These are phyloP conservation scores for Rhagologus leucostigma DNA, from an alignment of 2,113 vertebrate species.

Conservation along the genomic window DNA sequence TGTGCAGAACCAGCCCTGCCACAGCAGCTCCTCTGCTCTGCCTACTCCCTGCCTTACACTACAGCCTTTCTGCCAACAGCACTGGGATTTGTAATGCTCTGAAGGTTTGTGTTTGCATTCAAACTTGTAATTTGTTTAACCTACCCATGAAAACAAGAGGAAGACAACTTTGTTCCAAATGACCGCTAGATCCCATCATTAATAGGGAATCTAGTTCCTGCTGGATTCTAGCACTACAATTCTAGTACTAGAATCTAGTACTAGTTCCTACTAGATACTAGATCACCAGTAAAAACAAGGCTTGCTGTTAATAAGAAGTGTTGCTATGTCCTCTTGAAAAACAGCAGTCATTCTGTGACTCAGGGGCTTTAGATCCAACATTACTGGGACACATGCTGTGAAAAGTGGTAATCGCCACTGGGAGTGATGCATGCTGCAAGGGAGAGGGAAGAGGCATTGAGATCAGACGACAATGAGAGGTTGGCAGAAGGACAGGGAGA, in stretches of 20 bases:
- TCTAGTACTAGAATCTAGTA: too few species aligned
- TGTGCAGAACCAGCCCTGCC: background rate
- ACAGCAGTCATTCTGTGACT: background rate
- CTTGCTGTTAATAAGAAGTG: background rate
- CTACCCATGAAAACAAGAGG: background rate
- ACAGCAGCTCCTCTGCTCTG: background rate
- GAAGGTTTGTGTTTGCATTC: background rate
- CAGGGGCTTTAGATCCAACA: background rate
- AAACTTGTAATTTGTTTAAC: background rate
- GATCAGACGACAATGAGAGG: fast-evolving
- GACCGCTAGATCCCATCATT: background rate
- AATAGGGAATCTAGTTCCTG: background rate
- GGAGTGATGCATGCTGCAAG: background rate
- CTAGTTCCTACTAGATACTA: background rate
- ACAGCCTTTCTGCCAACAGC: background rate
- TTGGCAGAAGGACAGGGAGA: background rate
- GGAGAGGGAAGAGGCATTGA: background rate
- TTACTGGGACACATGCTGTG: background rate
- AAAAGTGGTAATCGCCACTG: background rate
- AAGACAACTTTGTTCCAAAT: background rate
- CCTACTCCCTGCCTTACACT: background rate
- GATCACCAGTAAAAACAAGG: background rate
- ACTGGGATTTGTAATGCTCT: background rate
- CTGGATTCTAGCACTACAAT: too few species aligned
- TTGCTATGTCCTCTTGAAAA: background rate